A percentile compares a stretch with the other conserved stretches of the same genome.
These are phyloP conservation scores for Aphidoletes aphidimyza DNA, from an alignment of 2,888 invertebrate genomes.

Conservation along the genomic window DNA sequence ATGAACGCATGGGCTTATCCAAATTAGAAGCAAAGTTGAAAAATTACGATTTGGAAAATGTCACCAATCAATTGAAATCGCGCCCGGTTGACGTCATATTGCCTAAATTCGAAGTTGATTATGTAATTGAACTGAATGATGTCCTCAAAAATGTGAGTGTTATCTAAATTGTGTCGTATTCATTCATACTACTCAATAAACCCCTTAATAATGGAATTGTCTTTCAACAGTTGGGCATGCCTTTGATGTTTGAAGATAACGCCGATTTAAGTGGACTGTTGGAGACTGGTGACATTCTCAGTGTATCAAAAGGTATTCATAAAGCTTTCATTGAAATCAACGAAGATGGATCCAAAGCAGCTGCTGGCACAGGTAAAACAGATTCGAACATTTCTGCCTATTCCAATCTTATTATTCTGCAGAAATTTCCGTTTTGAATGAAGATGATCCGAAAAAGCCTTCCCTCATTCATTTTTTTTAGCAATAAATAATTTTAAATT, in stretches of 20 bases:
- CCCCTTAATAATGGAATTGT: background rate
- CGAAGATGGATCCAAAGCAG: slow-evolving; percentile 84
- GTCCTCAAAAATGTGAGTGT: slow-evolving; percentile 70
- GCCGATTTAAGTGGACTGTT: slow-evolving; percentile 74
- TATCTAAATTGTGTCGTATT: background rate
- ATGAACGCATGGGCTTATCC: slow-evolving; percentile 72
- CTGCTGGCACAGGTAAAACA: slow-evolving; percentile 75
- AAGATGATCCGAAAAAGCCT: too few species aligned
- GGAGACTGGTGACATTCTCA: slow-evolving; percentile 66
- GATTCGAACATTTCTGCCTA: too few species aligned
- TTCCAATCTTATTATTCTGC: too few species aligned
- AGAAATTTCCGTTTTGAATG: too few species aligned
- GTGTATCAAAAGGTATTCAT: slow-evolving; percentile 76
- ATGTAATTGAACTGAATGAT: slow-evolving; percentile 70
- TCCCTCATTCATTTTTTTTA: too few species aligned
- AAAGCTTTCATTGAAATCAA: slow-evolving; percentile 84
- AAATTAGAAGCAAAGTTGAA: slow-evolving; percentile 71
- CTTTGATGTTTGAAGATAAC: slow-evolving; percentile 69
- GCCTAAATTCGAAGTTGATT: slow-evolving; percentile 82
- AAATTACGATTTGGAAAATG: slow-evolving; percentile 67
- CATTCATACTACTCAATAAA: slow-evolving; percentile 61
- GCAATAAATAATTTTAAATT: too few species aligned
- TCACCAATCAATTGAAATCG: slow-evolving; percentile 65
- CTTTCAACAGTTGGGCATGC: slow-evolving; percentile 71
- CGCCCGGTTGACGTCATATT: slow-evolving; percentile 72